Conservation (phyloP, 1,140 invertebrate species). For the Drosophila subobscura region DNA sequence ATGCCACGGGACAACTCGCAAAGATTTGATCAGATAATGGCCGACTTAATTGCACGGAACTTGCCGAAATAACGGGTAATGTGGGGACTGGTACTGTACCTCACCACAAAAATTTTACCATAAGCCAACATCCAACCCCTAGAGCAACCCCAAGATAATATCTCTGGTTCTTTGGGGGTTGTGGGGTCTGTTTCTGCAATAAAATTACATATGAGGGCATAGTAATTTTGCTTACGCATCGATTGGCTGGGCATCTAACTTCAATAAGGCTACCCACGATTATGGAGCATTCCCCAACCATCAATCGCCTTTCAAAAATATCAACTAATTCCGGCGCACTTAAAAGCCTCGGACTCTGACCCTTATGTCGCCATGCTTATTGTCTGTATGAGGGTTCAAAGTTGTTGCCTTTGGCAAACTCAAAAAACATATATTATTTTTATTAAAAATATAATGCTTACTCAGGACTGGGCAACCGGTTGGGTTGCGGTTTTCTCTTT, state of each 20-base stretch:
- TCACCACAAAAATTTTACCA: constrained; percentile 1
- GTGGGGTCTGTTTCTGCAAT: constrained; percentile 23
- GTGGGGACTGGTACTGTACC: constrained; percentile 5
- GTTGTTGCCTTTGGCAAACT: constrained; percentile 49
- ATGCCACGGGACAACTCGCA: constrained; percentile 34
- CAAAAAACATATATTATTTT: constrained; percentile 48
- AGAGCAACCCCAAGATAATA: constrained; percentile 20
- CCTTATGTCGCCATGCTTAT: constrained; percentile 5
- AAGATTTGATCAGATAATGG: constrained; percentile 52
- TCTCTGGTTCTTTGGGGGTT: constrained; percentile 17
- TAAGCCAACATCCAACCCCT: constrained; percentile 43
- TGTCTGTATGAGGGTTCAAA: constrained; percentile 63
- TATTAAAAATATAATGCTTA: constrained; percentile 76
- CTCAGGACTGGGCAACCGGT: constrained; percentile 24
- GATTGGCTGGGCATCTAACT: constrained; percentile 67
- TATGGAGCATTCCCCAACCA: constrained; percentile 23
- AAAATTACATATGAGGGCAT: constrained; percentile 56
- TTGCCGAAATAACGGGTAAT: constrained; percentile 50
- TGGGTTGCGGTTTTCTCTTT: constrained; percentile 26
- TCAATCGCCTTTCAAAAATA: constrained; percentile 25
- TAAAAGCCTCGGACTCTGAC: constrained; percentile 21
- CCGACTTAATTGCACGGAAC: constrained; percentile 68
- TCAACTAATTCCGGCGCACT: constrained; percentile 46
- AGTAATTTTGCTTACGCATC: constrained; percentile 70
- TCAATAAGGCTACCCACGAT: constrained; percentile 33